Conservation (phyloP, 2,888 invertebrate species). For the Tortricodes alternella region DNA sequence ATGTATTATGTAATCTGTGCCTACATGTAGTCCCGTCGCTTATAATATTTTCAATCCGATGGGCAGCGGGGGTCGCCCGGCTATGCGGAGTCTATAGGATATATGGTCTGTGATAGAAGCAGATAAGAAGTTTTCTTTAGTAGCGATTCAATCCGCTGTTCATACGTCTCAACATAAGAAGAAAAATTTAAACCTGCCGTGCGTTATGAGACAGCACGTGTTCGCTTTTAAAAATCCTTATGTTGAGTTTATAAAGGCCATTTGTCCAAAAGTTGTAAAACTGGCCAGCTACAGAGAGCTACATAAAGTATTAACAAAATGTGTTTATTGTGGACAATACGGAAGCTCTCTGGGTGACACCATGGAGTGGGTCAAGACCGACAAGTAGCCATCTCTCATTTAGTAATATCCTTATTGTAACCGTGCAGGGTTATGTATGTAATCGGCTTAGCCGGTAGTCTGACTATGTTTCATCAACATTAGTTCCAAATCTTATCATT, state of each 20-base stretch:
- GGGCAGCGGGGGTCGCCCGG: too few species aligned
- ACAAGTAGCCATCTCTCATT: slow-evolving; percentile 7
- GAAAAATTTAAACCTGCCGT: neutral
- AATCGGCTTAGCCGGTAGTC: slow-evolving; percentile 5
- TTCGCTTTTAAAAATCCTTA: neutral
- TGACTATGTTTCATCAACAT: slow-evolving; percentile 10
- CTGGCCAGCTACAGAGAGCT: neutral
- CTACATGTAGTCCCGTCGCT: too few species aligned
- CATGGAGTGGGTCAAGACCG: slow-evolving; percentile 27
- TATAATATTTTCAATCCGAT: too few species aligned
- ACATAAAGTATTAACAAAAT: neutral
- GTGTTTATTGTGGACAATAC: slow-evolving; percentile 10
- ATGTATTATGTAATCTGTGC: too few species aligned
- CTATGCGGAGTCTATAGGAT: too few species aligned
- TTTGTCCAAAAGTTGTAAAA: neutral
- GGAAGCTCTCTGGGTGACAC: slow-evolving; percentile 13
- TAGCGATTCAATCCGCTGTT: too few species aligned
- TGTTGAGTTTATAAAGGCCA: neutral
- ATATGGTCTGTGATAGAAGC: too few species aligned
- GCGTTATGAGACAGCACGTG: neutral
- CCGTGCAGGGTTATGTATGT: slow-evolving; percentile 7
- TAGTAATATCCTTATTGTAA: slow-evolving; percentile 8
- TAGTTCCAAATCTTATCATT: slow-evolving; percentile 17
- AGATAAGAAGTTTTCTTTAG: too few species aligned
- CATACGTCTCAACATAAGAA: neutral